phyloP scores from a whole-genome alignment of 2,113 vertebrate genomes.

The Callaeas wilsoni region DNA sequence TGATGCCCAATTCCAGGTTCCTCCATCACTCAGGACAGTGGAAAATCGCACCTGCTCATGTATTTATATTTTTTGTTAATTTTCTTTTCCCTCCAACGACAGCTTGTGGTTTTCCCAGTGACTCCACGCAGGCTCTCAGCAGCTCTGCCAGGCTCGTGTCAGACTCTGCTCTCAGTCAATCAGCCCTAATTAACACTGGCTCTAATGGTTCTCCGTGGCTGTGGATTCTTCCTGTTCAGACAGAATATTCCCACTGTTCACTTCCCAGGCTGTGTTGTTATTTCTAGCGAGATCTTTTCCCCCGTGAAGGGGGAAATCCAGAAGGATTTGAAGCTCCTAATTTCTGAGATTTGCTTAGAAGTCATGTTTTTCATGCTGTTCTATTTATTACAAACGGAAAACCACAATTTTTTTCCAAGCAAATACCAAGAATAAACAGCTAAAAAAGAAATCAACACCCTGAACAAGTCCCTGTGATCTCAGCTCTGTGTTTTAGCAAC shows the following conservation, averaged over 20 bases:
- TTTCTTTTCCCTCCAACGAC: neutral
- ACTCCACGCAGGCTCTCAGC: neutral
- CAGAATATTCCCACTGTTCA: neutral
- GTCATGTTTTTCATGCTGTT: neutral
- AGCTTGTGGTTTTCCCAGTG: neutral
- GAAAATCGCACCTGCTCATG: neutral
- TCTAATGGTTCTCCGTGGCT: neutral
- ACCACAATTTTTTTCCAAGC: neutral
- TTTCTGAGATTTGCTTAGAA: neutral
- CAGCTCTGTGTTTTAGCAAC: neutral
- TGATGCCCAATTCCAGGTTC: fast-evolving
- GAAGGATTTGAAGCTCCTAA: conserved; percentile 10
- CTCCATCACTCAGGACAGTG: neutral
- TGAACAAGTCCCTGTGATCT: neutral
- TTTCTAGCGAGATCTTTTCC: neutral
- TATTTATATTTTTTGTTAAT: fast-evolving
- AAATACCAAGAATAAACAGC: neutral
- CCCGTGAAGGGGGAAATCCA: neutral
- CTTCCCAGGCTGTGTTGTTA: neutral
- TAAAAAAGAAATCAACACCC: neutral
- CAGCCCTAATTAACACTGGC: neutral
- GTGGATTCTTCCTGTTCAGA: neutral
- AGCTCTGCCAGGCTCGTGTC: neutral
- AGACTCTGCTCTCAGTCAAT: neutral
- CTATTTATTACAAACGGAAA: neutral